phyloP scores from a whole-genome alignment of 2,797 vertebrate species.

The Phoeniculus purpureus region DNA sequence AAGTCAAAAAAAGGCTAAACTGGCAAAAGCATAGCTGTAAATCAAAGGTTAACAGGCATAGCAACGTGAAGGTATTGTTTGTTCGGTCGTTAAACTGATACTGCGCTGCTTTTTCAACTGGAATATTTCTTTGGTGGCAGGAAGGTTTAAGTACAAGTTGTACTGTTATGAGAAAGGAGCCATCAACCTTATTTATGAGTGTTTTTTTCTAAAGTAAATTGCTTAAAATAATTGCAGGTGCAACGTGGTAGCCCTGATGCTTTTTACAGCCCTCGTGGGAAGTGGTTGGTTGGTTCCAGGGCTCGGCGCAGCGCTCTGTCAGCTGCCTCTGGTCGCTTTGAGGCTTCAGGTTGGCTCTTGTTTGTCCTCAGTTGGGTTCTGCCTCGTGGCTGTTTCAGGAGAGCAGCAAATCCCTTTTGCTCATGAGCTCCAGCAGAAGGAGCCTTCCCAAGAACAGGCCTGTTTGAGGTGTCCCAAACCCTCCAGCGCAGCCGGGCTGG shows the following conservation, averaged over 20 bases:
- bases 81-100: background rate
- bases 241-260: background rate
- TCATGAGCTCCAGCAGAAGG: accelerated
- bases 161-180: slow-evolving; percentile 15
- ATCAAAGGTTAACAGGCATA: slow-evolving; percentile 50
- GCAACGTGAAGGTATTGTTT: slow-evolving; percentile 25
- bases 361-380: background rate
- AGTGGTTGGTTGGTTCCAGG: background rate
- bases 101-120: slow-evolving; percentile 12
- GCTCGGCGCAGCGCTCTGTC: background rate
- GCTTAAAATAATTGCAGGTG: slow-evolving; percentile 14
- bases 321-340: background rate
- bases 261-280: background rate
- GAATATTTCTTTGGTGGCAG: slow-evolving; percentile 23
- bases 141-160: slow-evolving; percentile 28
- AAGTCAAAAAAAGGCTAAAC: background rate
- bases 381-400: background rate
- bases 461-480: accelerated
- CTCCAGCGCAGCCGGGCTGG: background rate
- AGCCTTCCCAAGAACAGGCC: background rate
- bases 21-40: background rate
- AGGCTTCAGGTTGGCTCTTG: accelerated
- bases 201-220: slow-evolving; percentile 17
- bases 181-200: background rate
- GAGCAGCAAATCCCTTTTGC: background rate